Conservation (phyloP, 2,797 vertebrate species). For the Eupleurogrammus muticus region DNA sequence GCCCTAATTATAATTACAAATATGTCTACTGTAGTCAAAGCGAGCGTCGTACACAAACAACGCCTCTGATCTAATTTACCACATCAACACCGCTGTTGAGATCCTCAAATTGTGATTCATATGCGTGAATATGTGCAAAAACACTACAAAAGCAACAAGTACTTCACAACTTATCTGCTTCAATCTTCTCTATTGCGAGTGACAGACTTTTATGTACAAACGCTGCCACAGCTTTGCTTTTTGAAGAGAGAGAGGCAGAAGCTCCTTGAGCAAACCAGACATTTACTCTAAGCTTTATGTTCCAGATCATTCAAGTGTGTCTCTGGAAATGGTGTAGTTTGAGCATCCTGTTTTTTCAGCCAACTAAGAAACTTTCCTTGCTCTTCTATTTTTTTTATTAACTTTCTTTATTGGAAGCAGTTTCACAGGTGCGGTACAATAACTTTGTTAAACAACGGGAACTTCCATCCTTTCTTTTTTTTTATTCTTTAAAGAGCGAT, state of each 20-base stretch:
- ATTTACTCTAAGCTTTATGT: neutral
- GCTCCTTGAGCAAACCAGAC: neutral
- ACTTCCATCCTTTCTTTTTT: too few species aligned
- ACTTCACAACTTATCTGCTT: neutral
- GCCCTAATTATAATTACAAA: too few species aligned
- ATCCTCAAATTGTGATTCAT: too few species aligned
- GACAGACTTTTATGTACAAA: neutral
- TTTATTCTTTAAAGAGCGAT: neutral
- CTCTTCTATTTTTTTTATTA: too few species aligned
- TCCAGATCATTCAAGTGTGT: neutral
- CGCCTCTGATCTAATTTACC: too few species aligned
- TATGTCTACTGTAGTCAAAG: too few species aligned
- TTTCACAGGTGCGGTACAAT: too few species aligned
- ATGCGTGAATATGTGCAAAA: too few species aligned
- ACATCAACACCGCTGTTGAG: too few species aligned
- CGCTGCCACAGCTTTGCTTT: neutral
- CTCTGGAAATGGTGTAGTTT: neutral
- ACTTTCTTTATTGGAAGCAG: too few species aligned
- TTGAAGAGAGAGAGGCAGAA: neutral
- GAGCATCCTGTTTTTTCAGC: neutral
- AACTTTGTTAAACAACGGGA: too few species aligned
- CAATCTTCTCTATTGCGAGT: neutral
- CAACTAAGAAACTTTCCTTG: neutral
- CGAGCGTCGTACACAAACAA: too few species aligned
- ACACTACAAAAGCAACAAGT: neutral